Conservation (phyloP, 2,888 invertebrate species). For the Fissipunctia ypsillon region DNA sequence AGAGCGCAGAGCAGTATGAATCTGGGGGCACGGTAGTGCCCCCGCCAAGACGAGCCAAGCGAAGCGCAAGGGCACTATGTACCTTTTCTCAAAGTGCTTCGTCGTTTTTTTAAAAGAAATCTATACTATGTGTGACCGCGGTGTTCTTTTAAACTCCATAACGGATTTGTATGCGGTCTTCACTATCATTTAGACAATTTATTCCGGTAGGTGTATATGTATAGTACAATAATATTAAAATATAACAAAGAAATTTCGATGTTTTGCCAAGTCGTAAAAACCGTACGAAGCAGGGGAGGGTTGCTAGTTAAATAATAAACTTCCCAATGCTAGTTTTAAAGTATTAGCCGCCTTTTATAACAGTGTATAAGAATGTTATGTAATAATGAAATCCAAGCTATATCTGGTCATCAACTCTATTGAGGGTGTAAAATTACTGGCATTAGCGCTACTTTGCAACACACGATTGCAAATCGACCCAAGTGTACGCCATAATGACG, state of each 20-base stretch:
- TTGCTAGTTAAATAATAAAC: background rate
- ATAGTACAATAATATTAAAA: background rate
- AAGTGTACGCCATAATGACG: background rate
- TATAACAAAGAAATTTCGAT: background rate
- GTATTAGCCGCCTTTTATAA: background rate
- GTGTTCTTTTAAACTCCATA: no score
- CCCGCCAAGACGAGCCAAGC: no score
- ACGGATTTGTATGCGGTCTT: background rate
- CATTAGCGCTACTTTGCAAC: background rate
- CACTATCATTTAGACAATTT: background rate
- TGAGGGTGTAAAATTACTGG: background rate
- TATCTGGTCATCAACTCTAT: background rate
- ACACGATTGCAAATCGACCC: background rate
- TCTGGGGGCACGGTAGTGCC: no score
- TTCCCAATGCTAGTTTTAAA: background rate
- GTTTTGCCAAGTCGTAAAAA: background rate
- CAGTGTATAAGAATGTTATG: background rate
- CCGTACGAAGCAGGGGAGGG: background rate
- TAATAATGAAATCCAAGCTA: background rate
- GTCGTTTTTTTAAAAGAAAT: no score
- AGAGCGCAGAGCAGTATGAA: background rate
- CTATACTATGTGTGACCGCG: background rate
- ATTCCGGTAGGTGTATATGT: background rate
- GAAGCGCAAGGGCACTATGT: no score
- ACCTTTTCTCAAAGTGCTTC: no score